These are phyloP conservation scores for Amblyteles armatorius DNA, from an alignment of 2,888 invertebrate species.

Conservation along the genomic window DNA sequence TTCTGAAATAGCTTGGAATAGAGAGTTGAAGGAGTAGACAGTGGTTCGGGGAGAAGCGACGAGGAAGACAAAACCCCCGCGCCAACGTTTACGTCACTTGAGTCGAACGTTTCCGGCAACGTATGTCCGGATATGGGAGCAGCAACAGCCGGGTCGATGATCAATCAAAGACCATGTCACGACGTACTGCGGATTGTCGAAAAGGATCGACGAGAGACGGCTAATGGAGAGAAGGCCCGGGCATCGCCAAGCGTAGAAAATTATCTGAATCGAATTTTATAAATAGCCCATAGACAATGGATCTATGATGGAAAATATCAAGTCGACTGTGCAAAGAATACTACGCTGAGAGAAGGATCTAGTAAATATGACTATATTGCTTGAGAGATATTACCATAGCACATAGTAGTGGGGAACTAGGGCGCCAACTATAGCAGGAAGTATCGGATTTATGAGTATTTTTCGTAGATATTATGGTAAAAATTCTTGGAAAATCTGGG, in stretches of 20 bases:
- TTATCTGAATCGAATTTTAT: conserved; percentile 20
- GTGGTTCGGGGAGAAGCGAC: conserved; percentile 17
- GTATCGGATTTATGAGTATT: no score
- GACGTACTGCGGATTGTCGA: conserved; percentile 35
- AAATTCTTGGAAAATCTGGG: no score
- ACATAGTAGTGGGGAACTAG: no score
- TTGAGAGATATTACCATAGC: no score
- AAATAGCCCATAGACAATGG: neutral
- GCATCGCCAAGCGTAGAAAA: conserved; percentile 31
- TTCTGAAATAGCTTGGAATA: conserved; percentile 22
- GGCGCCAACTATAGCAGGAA: no score
- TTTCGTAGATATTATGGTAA: no score
- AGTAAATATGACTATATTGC: no score
- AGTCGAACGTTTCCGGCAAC: conserved; percentile 59
- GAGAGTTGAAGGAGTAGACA: conserved; percentile 13
- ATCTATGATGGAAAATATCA: conserved; percentile 4
- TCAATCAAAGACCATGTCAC: conserved; percentile 48
- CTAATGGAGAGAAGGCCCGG: conserved; percentile 30
- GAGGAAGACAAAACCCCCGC: conserved; percentile 3
- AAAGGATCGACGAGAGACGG: conserved; percentile 44
- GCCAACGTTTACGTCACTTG: conserved; percentile 44
- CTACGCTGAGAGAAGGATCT: neutral
- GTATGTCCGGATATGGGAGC: conserved; percentile 51
- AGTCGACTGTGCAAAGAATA: conserved; percentile 28
- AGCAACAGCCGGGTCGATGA: conserved; percentile 45